Percentiles rank a stretch among this genome's conserved stretches.
phyloP scores from a whole-genome alignment of 2,888 invertebrate species.

The Macaria liturata region DNA sequence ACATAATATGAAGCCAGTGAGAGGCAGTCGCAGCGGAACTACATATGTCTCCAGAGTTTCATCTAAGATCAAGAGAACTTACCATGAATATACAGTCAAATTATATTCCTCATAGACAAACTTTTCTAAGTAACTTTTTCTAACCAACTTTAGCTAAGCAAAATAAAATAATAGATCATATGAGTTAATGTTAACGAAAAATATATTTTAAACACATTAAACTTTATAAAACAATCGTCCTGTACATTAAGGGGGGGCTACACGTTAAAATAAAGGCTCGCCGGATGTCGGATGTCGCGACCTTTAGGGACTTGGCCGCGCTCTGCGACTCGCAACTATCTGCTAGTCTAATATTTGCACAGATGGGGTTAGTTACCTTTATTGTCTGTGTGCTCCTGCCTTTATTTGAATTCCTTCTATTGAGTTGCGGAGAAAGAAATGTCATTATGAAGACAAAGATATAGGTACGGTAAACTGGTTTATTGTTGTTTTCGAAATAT shows the following conservation, averaged over 20 bases:
- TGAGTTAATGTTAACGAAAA: no score
- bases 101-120: no score
- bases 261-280: conserved; percentile 75
- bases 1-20: no score
- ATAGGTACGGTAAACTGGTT: no score
- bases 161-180: no score
- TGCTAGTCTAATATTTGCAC: conserved; percentile 69
- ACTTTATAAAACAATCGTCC: not conserved
- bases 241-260: conserved; percentile 51
- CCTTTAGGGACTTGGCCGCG: conserved; percentile 70
- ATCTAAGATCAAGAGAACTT: no score
- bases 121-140: no score
- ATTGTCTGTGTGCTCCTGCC: conserved; percentile 29
- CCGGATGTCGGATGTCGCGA: conserved; percentile 74
- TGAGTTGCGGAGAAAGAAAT: not conserved
- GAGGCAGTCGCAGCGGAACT: no score
- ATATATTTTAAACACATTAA: conserved; percentile 8
- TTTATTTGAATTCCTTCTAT: conserved; percentile 22
- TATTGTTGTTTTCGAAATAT: no score
- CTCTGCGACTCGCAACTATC: conserved; percentile 76
- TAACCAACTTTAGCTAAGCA: no score
- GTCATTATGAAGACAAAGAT: not conserved
- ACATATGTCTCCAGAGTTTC: no score
- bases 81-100: no score
- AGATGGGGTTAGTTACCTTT: conserved; percentile 40